Evolutionary conservation across 1,140 invertebrate genomes (phyloP).

Genomic region (Drosophila orosa): DNA sequence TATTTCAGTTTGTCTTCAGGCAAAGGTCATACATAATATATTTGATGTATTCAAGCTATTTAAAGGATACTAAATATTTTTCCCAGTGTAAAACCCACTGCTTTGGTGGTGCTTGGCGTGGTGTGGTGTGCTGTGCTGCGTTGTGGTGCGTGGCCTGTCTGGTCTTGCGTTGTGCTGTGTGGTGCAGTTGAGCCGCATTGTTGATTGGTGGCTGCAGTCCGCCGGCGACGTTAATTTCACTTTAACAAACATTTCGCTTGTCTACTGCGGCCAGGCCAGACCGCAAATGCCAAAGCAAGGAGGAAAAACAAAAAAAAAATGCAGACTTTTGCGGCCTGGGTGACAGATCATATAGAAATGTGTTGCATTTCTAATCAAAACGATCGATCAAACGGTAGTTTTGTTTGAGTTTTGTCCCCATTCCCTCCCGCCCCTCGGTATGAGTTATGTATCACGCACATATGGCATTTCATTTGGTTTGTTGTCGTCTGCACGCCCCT

Average conservation of each 20-base stretch:
- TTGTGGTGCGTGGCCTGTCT: constrained; percentile 29
- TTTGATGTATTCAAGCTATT: too few relatives aligned
- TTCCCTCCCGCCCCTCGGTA: neutral
- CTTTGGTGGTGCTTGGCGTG: constrained; percentile 8
- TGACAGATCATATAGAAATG: constrained; percentile 84
- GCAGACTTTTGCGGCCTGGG: constrained; percentile 71
- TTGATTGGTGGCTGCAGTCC: constrained; percentile 75
- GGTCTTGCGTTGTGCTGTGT: constrained; percentile 1
- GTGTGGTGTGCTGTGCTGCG: constrained; percentile 1
- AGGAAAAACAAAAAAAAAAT: neutral
- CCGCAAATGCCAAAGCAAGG: constrained; percentile 35
- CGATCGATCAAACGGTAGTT: constrained; percentile 84
- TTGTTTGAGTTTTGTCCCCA: constrained; percentile 47
- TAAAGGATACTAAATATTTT: neutral
- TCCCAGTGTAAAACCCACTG: constrained; percentile 11
- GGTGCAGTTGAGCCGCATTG: constrained; percentile 59
- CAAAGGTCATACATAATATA: too few relatives aligned
- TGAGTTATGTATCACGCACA: constrained; percentile 41
- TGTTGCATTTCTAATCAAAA: constrained; percentile 84
- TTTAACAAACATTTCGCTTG: constrained; percentile 83
- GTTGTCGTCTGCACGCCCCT: constrained; percentile 8
- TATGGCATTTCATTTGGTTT: constrained; percentile 56
- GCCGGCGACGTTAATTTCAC: constrained; percentile 81
- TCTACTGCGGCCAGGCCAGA: constrained; percentile 42
- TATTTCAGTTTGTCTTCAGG: too few relatives aligned